Base-by-base conservation (phyloP, 2,797 vertebrate genomes). In the Cyclopterus lumpus region DNA sequence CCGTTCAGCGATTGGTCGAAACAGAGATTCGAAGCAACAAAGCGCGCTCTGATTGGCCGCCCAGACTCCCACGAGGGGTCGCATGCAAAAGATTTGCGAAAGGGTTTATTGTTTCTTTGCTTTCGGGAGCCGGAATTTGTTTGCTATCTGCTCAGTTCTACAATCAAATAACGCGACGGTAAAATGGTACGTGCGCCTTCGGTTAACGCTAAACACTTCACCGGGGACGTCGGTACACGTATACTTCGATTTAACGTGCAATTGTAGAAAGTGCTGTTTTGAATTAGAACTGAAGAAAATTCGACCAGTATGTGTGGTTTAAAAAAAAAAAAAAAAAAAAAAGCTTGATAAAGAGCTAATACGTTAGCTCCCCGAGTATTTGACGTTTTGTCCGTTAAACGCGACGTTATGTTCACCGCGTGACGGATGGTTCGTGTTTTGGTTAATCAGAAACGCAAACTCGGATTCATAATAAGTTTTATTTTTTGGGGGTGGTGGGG, bases 91-190 rank as follows among this genome's bases (percentile, higher is more conserved):
- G 90, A 87, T 89, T 93, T 87, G 85, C 90, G 73, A 91, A 87
- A 83, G 89, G 94, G 85, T 94, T 94, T 95, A 95, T 95, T 96
- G 94, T 95, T 95, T 95, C 93, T 95, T 81, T 89, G 92, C 86
- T 91, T 92, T 93, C 90, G 85, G 88, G 90, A 93, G 89, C 90
- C 78, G 90, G 92, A 93, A 92, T 91, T 44, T 92, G 84, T 92
- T 89, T 90, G 76, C 75, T 75, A 88, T 83, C 86, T 80, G 53
- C 79, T 83, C 88, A 83, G 44, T 89, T 91, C 84, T 84, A 57
- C 88, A 87, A 85, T 92, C 87, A 89, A 92, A 88, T 80, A 89
- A 87, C 73, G 67, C 81, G 71, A 73, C 82, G 80, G 82, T 40
- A 40, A 40, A 93, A 96, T 96, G 95, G 95, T 96, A 93, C 1